These are phyloP conservation scores for Centropristis striata DNA, from an alignment of 2,113 vertebrate genomes.

Conservation along the genomic window DNA sequence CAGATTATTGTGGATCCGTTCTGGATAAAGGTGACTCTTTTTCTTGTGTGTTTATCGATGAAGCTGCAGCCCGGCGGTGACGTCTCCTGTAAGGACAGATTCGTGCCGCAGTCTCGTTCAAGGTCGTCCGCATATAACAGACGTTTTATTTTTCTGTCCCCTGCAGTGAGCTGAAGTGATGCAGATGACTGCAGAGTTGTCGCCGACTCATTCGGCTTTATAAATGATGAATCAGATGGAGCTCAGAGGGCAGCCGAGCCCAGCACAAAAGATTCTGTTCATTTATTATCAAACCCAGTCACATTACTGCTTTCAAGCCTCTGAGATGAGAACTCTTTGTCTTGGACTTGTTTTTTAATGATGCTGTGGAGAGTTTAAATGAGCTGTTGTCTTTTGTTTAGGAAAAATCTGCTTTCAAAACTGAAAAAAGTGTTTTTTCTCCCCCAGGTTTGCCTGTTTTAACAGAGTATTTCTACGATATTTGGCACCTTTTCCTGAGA, in stretches of 20 bases:
- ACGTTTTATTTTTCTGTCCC: conserved; percentile 36
- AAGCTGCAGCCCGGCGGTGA: background rate
- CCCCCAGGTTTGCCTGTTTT: too few relatives aligned
- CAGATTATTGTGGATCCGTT: background rate
- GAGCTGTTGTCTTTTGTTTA: background rate
- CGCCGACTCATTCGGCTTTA: conserved; percentile 17
- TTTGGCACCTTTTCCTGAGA: too few relatives aligned
- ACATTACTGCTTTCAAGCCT: background rate
- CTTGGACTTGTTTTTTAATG: background rate
- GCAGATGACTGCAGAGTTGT: conserved; percentile 38
- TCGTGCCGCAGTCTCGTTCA: conserved; percentile 15
- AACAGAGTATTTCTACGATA: too few relatives aligned
- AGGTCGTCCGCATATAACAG: conserved; percentile 35
- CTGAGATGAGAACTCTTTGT: background rate
- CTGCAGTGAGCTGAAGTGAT: conserved; percentile 26
- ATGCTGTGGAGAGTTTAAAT: background rate
- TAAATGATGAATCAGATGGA: conserved; percentile 40
- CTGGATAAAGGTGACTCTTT: background rate
- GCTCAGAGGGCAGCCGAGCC: conserved; percentile 14
- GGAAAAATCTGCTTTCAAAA: too few relatives aligned
- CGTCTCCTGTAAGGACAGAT: conserved; percentile 10
- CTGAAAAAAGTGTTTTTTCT: too few relatives aligned
- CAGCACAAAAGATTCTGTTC: background rate
- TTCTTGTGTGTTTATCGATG: conserved; percentile 39
- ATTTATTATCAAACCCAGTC: conserved; percentile 8